Evolutionary conservation across 1,140 invertebrate genomes (phyloP).

Genomic region (Mactra quadrangularis): DNA sequence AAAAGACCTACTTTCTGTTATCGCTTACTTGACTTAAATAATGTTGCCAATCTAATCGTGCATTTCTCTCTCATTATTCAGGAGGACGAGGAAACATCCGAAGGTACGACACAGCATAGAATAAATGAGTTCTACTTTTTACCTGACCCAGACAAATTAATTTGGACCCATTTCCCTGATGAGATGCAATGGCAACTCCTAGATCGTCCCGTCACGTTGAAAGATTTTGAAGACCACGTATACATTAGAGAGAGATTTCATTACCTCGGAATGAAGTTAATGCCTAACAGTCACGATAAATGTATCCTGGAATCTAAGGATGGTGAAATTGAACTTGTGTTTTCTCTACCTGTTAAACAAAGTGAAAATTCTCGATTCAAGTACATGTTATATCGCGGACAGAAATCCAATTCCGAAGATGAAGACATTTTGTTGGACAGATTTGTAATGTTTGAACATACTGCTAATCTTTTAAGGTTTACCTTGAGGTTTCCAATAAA

Average conservation of each 20-base stretch:
- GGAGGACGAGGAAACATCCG: constrained; percentile 74
- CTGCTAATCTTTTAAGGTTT: constrained; percentile 72
- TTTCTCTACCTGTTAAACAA: constrained; percentile 69
- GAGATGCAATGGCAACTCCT: constrained; percentile 75
- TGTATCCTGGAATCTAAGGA: constrained; percentile 72
- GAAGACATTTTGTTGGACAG: constrained; percentile 73
- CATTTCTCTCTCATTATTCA: not conserved
- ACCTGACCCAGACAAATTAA: constrained; percentile 75
- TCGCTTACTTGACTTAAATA: too few species aligned
- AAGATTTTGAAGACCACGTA: constrained; percentile 66
- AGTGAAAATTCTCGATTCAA: constrained; percentile 76
- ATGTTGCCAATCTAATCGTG: too few species aligned
- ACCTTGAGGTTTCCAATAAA: constrained; percentile 76
- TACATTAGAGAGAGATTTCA: constrained; percentile 77
- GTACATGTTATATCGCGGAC: constrained; percentile 77
- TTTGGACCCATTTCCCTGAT: constrained; percentile 72
- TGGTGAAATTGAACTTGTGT: constrained; percentile 76
- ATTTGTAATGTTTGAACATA: constrained; percentile 79
- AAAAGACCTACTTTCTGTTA: too few species aligned
- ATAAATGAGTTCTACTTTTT: constrained; percentile 83
- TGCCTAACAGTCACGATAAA: constrained; percentile 66
- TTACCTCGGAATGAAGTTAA: constrained; percentile 74
- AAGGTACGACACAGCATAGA: constrained; percentile 77
- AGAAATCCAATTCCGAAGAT: constrained; percentile 32
- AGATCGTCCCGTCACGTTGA: constrained; percentile 57